A percentile compares a stretch with the other conserved stretches of the same genome.
Evolutionary conservation across 2,113 vertebrate species (phyloP).

Genomic region (Pelmatolapia mariae): DNA sequence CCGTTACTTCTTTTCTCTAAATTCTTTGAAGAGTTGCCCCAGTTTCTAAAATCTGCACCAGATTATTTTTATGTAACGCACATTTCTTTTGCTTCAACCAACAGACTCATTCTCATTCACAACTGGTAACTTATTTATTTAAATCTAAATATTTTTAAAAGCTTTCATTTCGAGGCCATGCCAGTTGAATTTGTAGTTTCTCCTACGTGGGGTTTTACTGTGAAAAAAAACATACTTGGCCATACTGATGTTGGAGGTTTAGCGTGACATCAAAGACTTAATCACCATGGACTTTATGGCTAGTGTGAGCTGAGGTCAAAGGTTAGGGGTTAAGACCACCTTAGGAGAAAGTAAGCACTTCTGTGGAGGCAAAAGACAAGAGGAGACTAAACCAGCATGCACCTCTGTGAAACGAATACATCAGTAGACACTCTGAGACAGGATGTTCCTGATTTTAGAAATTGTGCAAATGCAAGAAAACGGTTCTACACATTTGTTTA

Average conservation of each 20-base stretch:
- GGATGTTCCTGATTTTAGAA: not conserved
- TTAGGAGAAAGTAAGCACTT: conserved; percentile 4
- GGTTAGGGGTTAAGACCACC: conserved; percentile 26
- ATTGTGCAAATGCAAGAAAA: not conserved
- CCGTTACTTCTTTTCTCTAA: not conserved
- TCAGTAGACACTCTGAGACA: not conserved
- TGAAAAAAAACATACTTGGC: not conserved
- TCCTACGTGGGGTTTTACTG: not conserved
- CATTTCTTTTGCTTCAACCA: not conserved
- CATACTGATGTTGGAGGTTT: not conserved
- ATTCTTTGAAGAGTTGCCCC: not conserved
- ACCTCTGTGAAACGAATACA: not conserved
- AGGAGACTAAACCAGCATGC: not conserved
- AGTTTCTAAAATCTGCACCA: not conserved
- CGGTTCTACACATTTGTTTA: not conserved
- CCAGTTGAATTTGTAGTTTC: not conserved
- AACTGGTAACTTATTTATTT: not conserved
- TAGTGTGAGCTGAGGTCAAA: conserved; percentile 20
- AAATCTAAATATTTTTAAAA: not conserved
- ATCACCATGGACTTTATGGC: conserved; percentile 11
- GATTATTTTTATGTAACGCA: not conserved
- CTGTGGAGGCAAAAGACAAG: not conserved
- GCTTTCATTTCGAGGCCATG: not conserved
- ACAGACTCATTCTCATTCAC: not conserved
- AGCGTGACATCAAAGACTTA: not conserved